Base-by-base conservation (phyloP, 2,113 vertebrate species). In the Mirounga angustirostris region DNA sequence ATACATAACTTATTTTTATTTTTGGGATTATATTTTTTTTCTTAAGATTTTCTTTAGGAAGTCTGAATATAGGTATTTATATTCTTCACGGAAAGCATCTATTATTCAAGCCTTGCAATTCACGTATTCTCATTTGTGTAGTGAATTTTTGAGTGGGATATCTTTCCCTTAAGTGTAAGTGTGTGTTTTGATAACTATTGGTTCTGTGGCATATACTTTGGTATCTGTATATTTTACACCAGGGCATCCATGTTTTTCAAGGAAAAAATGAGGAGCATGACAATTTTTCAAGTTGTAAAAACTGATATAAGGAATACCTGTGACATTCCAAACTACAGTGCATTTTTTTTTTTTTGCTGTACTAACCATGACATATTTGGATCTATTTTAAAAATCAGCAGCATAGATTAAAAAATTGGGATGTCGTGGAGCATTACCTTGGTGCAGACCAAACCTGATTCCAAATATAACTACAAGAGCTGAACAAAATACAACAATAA, bases 141-240 rank as follows among this genome's bases (percentile, higher is more conserved):
- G 92, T 98, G 98, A 98, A 97, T 98, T 96, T 98, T 97, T 98
- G 97, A 97, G 97, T 96, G 95, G 97, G 98, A 98, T 98, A 98
- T 98, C 97, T 98, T 96, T 98, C 98, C 98, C 95, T 95, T 97
- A 97, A 98, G 97, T 95, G 95, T 46, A 40, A 52, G 21, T 36
- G 96, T 98, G 80, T 98, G 95, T 98, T 98, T 98, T 98, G 97
- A 99, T 99, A 98, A 99, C 98, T 98, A 98, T 90, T 94, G 94
- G 90, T 98, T 98, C 98, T 98, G 96, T 98, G 98, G 95, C 96
- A 96, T 92, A 82, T 98, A 88, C 91, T 98, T 94, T 96, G 98
- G 97, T 98, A 98, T 98, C 98, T 98, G 96, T 98, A 95, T 97
- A 98, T 98, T 98, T 99, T 98, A 98, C 97, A 98, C 90, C 89